Evolutionary conservation across 2,888 invertebrate genomes (phyloP).

Genomic region (Epinotia demarniana): DNA sequence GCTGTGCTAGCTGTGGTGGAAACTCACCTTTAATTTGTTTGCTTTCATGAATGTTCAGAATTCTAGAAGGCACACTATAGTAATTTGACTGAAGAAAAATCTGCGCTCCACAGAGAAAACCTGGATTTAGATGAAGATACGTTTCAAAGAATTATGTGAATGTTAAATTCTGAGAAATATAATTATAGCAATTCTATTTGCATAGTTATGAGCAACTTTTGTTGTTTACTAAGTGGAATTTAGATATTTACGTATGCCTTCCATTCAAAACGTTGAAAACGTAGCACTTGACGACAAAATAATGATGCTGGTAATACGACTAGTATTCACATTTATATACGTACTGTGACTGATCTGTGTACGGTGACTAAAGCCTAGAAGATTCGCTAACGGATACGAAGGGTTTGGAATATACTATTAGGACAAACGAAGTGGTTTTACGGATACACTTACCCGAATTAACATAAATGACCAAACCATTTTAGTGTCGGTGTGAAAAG

Average conservation of each 20-base stretch:
- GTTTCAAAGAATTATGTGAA: neutral
- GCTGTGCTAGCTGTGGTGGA: too few relatives aligned
- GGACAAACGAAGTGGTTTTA: conserved; percentile 26
- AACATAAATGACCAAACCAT: conserved; percentile 7
- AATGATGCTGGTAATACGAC: too few relatives aligned
- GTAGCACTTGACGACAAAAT: too few relatives aligned
- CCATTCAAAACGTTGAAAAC: neutral
- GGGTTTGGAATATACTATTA: conserved; percentile 9
- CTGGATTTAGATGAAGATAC: too few relatives aligned
- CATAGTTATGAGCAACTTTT: neutral
- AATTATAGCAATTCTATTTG: neutral
- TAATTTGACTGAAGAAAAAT: too few relatives aligned
- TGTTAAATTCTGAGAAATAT: too few relatives aligned
- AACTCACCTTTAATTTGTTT: too few relatives aligned
- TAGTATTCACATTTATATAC: too few relatives aligned
- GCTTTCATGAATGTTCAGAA: too few relatives aligned
- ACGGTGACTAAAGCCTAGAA: conserved; percentile 8
- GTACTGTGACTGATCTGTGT: neutral
- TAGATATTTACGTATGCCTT: neutral
- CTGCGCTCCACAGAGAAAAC: too few relatives aligned
- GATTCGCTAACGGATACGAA: conserved; percentile 13
- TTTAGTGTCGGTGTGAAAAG: neutral
- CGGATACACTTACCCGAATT: conserved; percentile 24
- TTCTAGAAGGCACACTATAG: too few relatives aligned
- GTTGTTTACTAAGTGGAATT: neutral